A percentile compares a stretch with the other conserved stretches of the same genome.
Conservation (phyloP, 2,113 vertebrate genomes). For the Dolichotis patagonum region DNA sequence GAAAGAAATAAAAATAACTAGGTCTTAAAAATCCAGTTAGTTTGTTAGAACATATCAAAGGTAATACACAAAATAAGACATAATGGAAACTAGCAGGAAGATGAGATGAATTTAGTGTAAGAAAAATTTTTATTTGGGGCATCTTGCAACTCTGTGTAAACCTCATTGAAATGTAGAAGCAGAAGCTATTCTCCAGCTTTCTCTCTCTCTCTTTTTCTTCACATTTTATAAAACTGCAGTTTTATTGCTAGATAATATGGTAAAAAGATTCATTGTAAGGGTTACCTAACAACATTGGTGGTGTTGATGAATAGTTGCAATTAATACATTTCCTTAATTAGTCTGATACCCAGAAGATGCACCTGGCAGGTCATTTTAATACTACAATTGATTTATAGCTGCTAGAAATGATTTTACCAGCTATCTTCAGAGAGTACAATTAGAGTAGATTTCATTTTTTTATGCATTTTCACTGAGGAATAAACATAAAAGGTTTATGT, state of each 20-base stretch:
- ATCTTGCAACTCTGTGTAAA: constrained; percentile 29
- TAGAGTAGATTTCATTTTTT: constrained; percentile 89
- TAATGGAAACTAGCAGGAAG: background rate
- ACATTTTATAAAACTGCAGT: constrained; percentile 83
- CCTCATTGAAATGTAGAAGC: constrained; percentile 60
- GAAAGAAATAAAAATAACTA: background rate
- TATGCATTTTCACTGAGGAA: constrained; percentile 89
- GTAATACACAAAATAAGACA: constrained; percentile 39
- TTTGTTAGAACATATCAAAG: background rate
- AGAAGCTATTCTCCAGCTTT: background rate
- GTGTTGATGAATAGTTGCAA: constrained; percentile 93
- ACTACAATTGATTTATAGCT: constrained; percentile 92
- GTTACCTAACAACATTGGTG: constrained; percentile 88
- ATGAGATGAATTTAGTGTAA: background rate
- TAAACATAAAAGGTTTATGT: constrained; percentile 90
- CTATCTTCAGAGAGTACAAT: constrained; percentile 91
- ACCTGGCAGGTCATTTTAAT: constrained; percentile 93
- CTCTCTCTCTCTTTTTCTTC: constrained; percentile 5
- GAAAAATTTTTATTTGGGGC: background rate
- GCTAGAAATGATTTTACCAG: constrained; percentile 90
- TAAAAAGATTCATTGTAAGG: constrained; percentile 89
- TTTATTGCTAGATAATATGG: constrained; percentile 86
- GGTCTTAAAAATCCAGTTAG: background rate
- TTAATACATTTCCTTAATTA: constrained; percentile 92
- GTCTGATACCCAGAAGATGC: constrained; percentile 91